These are phyloP conservation scores for Melanophora roralis DNA, from an alignment of 2,888 invertebrate genomes.

Conservation along the genomic window DNA sequence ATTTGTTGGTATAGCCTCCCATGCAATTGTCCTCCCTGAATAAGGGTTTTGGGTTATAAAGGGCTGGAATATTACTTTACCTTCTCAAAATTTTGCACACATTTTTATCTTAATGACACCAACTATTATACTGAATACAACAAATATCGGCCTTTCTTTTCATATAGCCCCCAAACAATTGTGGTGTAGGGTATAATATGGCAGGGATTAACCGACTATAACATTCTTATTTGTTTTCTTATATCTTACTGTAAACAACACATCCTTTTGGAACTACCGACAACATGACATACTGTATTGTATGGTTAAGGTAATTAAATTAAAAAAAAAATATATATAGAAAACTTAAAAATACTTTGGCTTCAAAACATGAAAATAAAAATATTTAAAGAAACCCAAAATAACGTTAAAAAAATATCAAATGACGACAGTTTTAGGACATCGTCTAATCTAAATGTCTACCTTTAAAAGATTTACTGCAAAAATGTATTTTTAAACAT, in stretches of 20 bases:
- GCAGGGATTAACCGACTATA: too few relatives aligned
- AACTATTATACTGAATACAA: too few relatives aligned
- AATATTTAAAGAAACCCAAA: neutral
- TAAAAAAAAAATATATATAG: slow-evolving; percentile 51
- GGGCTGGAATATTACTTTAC: too few relatives aligned
- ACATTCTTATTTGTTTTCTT: too few relatives aligned
- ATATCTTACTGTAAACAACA: neutral
- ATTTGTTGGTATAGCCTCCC: too few relatives aligned
- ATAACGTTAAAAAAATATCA: slow-evolving; percentile 60
- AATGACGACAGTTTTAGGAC: slow-evolving; percentile 67
- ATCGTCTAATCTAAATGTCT: slow-evolving; percentile 63
- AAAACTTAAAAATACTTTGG: too few relatives aligned
- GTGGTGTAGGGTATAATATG: too few relatives aligned
- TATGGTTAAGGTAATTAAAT: slow-evolving; percentile 46
- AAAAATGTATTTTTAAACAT: slow-evolving; percentile 14
- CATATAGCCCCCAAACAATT: too few relatives aligned
- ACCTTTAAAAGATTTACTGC: slow-evolving; percentile 59
- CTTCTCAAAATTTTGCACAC: too few relatives aligned
- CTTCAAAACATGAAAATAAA: slow-evolving; percentile 7
- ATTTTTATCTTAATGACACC: too few relatives aligned
- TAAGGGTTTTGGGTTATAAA: too few relatives aligned
- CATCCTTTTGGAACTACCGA: slow-evolving; percentile 51
- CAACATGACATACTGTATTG: slow-evolving; percentile 11
- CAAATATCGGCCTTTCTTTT: too few relatives aligned
- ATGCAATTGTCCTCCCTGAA: neutral